These are phyloP conservation scores for Leptinotarsa undecemlineata DNA, from an alignment of 1,140 invertebrate species.

Conservation along the genomic window DNA sequence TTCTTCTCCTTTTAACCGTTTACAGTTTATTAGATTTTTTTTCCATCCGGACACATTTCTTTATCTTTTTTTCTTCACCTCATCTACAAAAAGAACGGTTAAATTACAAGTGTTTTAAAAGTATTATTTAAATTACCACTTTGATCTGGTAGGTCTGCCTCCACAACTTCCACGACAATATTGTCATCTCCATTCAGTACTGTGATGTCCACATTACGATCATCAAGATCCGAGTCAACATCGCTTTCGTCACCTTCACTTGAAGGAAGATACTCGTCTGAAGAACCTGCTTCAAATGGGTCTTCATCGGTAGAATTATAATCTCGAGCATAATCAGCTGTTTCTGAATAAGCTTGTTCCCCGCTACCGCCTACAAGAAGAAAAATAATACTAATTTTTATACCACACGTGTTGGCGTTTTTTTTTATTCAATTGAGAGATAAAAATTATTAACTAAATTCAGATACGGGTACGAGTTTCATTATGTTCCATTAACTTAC, in stretches of 20 bases:
- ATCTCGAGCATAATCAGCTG: background rate
- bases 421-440: conserved; percentile 14
- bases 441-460: conserved; percentile 26
- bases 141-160: conserved; percentile 13
- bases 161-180: conserved; percentile 7
- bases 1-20: conserved; percentile 20
- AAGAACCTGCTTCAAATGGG: conserved; percentile 13
- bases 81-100: conserved; percentile 6
- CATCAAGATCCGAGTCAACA: background rate
- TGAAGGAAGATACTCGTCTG: conserved; percentile 17
- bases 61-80: conserved; percentile 14
- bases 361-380: conserved; percentile 20
- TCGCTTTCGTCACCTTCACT: conserved; percentile 9
- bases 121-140: conserved; percentile 15
- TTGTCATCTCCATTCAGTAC: conserved; percentile 2
- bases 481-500: background rate
- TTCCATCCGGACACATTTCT: conserved; percentile 10
- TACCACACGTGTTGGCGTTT: background rate
- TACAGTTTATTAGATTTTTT: background rate
- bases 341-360: conserved; percentile 6
- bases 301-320: conserved; percentile 10
- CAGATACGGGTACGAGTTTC: conserved; percentile 12
- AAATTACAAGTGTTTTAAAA: conserved; percentile 13
- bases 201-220: conserved; percentile 8
- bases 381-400: conserved; percentile 27